Evolutionary conservation across 2,113 vertebrate species (phyloP).

Genomic region (Podocnemis expansa): DNA sequence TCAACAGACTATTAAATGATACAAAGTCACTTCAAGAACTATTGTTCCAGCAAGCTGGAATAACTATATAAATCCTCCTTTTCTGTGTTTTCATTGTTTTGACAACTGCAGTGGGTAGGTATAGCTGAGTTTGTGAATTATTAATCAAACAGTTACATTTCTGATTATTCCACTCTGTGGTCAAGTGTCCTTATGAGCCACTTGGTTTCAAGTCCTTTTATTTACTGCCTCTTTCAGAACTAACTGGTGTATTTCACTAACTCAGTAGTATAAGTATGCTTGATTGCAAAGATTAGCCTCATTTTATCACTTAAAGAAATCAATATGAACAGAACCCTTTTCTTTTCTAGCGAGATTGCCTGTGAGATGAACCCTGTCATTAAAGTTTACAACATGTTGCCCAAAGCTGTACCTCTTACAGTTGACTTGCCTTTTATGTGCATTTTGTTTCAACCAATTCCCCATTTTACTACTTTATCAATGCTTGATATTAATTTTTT

Average conservation of each 20-base stretch:
- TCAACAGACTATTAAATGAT: neutral
- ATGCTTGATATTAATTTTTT: neutral
- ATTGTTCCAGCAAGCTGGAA: neutral
- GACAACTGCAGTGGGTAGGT: neutral
- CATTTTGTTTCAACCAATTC: neutral
- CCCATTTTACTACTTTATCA: neutral
- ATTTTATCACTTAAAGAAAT: neutral
- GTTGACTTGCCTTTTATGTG: neutral
- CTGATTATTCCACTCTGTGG: neutral
- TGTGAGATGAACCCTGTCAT: neutral
- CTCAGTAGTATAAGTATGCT: neutral
- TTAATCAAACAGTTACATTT: neutral
- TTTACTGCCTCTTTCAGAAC: neutral
- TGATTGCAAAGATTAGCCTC: too few relatives aligned
- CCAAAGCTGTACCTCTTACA: neutral
- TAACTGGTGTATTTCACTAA: neutral
- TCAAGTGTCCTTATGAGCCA: neutral
- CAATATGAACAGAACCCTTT: neutral
- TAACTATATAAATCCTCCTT: neutral
- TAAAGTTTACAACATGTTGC: neutral
- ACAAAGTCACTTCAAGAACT: neutral
- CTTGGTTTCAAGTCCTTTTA: neutral
- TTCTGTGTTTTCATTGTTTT: neutral
- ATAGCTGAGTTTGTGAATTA: neutral
- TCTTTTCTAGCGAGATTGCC: neutral